These are phyloP conservation scores for Solea senegalensis DNA, from an alignment of 2,113 vertebrate species.

Conservation along the genomic window DNA sequence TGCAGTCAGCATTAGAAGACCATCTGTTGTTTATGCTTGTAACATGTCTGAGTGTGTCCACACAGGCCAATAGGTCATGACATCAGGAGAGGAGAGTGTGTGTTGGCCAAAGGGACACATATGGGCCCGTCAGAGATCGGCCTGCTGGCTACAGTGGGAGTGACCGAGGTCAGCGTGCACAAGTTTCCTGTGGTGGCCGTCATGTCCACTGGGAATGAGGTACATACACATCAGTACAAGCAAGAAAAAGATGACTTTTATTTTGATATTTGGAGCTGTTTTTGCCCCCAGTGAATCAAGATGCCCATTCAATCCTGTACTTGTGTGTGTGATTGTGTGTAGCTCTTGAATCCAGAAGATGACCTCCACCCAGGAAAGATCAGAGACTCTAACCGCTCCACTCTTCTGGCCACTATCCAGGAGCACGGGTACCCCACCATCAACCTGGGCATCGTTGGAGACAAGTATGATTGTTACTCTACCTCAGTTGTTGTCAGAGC, in stretches of 20 bases:
- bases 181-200: constrained; percentile 99
- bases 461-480: constrained; percentile 86
- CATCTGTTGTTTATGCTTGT: background rate
- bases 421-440: constrained; percentile 99
- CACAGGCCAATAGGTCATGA: constrained; percentile 97
- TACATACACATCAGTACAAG: constrained; percentile 39
- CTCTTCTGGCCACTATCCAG: constrained; percentile 98
- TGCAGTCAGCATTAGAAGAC: background rate
- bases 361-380: constrained; percentile 98
- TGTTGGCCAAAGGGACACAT: constrained; percentile 96
- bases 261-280: background rate
- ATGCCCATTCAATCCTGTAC: background rate
- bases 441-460: constrained; percentile 98
- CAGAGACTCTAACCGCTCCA: constrained; percentile 97
- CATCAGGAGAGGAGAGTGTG: constrained; percentile 98
- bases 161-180: constrained; percentile 98
- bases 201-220: constrained; percentile 99
- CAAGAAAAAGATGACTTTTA: background rate
- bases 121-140: constrained; percentile 99
- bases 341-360: constrained; percentile 98
- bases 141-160: constrained; percentile 96
- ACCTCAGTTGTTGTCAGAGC: background rate
- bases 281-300: background rate
- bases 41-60: background rate
- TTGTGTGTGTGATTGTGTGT: constrained; percentile 15